These are phyloP conservation scores for Oryzias celebensis DNA, from an alignment of 2,113 vertebrate genomes.

Conservation along the genomic window DNA sequence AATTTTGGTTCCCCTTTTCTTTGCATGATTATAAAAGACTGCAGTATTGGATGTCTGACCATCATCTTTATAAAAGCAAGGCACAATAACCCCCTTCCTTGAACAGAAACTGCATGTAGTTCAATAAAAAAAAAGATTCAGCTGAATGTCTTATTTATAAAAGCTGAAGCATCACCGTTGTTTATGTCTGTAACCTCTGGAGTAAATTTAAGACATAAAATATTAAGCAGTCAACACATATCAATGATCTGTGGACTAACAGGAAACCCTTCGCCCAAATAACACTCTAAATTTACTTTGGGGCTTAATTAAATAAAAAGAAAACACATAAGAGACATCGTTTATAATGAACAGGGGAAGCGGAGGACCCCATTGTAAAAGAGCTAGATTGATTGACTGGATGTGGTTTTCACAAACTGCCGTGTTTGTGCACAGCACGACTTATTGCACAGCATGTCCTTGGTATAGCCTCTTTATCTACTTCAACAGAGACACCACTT, in stretches of 20 bases:
- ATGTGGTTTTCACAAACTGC: conserved; percentile 49
- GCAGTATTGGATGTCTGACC: too few species aligned
- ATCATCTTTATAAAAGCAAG: background rate
- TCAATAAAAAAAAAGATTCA: background rate
- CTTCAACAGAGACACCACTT: conserved; percentile 52
- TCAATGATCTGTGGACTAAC: conserved; percentile 5
- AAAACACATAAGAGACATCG: too few species aligned
- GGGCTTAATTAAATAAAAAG: too few species aligned
- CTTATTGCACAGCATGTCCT: conserved; percentile 44
- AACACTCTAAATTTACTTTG: background rate
- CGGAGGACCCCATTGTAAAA: too few species aligned
- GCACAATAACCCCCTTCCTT: background rate
- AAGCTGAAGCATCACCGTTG: background rate
- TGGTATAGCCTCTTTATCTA: conserved; percentile 49
- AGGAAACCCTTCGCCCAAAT: background rate
- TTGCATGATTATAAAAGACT: too few species aligned
- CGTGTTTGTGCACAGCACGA: conserved; percentile 18
- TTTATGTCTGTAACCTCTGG: background rate
- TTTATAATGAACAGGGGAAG: too few species aligned
- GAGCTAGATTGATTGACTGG: conserved; percentile 10
- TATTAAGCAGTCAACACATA: conserved; percentile 1
- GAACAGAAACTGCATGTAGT: too few species aligned
- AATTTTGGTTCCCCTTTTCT: too few species aligned
- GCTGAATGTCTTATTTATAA: background rate
- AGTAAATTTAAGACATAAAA: conserved; percentile 1